Evolutionary conservation across 1,140 invertebrate genomes (phyloP).

Genomic region (Drosophila repleta): DNA sequence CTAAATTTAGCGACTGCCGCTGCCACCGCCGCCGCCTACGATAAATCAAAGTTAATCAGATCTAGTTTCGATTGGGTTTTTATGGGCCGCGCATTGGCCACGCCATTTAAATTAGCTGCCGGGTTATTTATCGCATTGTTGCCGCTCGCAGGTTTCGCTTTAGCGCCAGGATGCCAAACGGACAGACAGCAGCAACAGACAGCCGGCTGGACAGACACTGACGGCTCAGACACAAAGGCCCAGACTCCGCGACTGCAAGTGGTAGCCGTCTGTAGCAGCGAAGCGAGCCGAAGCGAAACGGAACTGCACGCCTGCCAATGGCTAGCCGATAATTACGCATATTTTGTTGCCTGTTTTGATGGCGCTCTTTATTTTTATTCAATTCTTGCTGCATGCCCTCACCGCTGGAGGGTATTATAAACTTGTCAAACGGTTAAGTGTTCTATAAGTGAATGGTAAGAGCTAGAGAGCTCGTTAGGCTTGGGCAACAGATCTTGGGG

Average conservation of each 20-base stretch:
- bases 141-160: constrained; percentile 74
- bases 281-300: constrained; percentile 6
- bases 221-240: constrained; percentile 72
- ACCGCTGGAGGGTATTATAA: constrained; percentile 34
- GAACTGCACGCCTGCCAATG: constrained; percentile 31
- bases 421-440: constrained; percentile 6
- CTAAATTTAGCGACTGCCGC: constrained; percentile 64
- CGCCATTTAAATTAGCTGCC: constrained; percentile 80
- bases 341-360: constrained; percentile 81
- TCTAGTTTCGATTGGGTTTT: constrained; percentile 80
- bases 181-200: constrained; percentile 25
- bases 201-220: constrained; percentile 7
- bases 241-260: constrained; percentile 41
- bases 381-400: constrained; percentile 36
- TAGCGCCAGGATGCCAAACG: constrained; percentile 71
- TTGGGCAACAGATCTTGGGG: neutral
- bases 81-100: constrained; percentile 53
- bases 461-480: too few relatives aligned
- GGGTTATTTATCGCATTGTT: constrained; percentile 81
- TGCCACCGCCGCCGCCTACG: constrained; percentile 60
- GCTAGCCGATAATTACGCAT: constrained; percentile 77
- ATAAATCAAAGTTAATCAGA: constrained; percentile 82
- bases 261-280: constrained; percentile 15
- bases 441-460: too few relatives aligned
- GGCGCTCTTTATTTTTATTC: constrained; percentile 69